Evolutionary conservation across 2,113 vertebrate genomes (phyloP), one percentile per base, ranked within the genome.

Genomic region (Callaeas wilsoni): DNA sequence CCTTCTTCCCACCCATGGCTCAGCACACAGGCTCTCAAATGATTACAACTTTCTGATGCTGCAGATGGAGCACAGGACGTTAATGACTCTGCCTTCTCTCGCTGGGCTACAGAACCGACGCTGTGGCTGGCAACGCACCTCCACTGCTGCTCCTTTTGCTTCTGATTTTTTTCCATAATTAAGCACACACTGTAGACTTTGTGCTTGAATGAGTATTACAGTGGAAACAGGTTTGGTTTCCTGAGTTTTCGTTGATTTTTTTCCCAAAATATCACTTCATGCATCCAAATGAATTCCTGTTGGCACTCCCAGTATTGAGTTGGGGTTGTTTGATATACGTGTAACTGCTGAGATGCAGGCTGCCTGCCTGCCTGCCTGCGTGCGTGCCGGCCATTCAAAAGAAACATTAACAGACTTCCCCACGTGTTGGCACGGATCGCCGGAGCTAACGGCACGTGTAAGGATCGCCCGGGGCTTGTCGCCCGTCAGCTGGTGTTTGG

Each of bases 91-190:
- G 23, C 35, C 35, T 69, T 87, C 35, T 67, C 49, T 68, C 0
- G 1, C 20, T 60, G 80, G 41, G 46, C 50, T 64, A 14, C 39
- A 37, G 44, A 86, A 21, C 17, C 0, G 3, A 5, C 0, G 1
- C 63, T 10, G 21, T 32, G 78, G 23, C 30, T 91, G 55, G 16
- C 50, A 69, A 19, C 16, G 13, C 35, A 62, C n/a, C 17, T 12
- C 33, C 13, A 3, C 59, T 49, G 62, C 32, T 20, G 14, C 44
- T 85, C 42, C n/a, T 70, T 46, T 57, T 62, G 17, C 53, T 95
- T 67, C 46, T 46, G 35, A 10, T 52, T 44, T 83, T 79, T 73
- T 80, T 27, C 33, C 35, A 21, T 21, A 57, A 56, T 7, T n/a
- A 25, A 75, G 32, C 7, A 35, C n/a, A 53, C 0, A 0, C 26